Evolutionary conservation across 2,113 vertebrate species (phyloP), one percentile per base, ranked within the genome.

Genomic region (Pseudonaja textilis): DNA sequence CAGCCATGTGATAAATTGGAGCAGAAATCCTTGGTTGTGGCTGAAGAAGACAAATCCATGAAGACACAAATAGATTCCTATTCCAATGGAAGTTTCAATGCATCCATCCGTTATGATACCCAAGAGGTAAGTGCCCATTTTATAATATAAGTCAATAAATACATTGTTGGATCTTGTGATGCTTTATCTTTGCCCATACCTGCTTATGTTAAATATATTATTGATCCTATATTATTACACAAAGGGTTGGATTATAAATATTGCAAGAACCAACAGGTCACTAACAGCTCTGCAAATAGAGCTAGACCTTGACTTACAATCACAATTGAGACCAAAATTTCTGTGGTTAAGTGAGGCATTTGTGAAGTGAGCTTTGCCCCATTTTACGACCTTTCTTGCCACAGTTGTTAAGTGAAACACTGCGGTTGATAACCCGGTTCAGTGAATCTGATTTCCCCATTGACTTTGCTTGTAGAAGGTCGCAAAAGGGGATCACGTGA

Each of bases 21-120:
- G 88, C 93, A 96, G 88, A 97, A 97, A 69, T 96, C 95, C 0
- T 4, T 92, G 0, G 90, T 91, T 45, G 59, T 69, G 3, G 92
- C 94, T 7, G 96, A 97, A 91, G 97, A 97, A 47, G 97, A 96
- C 45, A 91, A 95, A 52, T 93, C 87, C 81, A 94, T 98, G 89
- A 96, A 94, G 54, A 52, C 95, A 42, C 96, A 97, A 94, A 74
- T 97, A 69, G 93, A 95, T 90, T 20, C 0, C 85, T 95, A 96
- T 0, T 90, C 91, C 11, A 93, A 91, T 88, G 97, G 98, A 95
- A 96, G 64, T 92, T 95, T 56, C 39, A 95, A 92, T 90, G 64
- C 91, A 47, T 55, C 90, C 86, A 25, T 97, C 87, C 93, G 97
- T 89, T 88, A 96, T 91, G 45, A 96, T 1, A 96, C 91, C 50